Conservation (phyloP, 2,888 invertebrate species). For the Drosophila ustulata region DNA sequence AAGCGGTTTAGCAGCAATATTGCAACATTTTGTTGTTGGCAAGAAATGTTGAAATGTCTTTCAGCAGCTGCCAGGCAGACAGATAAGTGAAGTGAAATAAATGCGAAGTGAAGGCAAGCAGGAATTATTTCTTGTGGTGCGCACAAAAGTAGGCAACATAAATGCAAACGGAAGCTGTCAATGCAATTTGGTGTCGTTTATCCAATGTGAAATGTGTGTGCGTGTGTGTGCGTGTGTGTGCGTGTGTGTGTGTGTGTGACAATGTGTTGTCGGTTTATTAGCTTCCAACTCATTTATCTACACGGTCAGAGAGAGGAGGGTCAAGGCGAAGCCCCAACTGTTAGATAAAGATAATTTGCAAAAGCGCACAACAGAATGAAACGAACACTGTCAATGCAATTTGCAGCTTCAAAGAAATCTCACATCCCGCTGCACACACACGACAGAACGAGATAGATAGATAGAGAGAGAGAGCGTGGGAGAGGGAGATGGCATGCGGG, state of each 20-base stretch:
- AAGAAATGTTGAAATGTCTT: too few species aligned
- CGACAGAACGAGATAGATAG: background rate
- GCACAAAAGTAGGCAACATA: slow-evolving; percentile 35
- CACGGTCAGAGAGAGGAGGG: background rate
- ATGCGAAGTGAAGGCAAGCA: background rate
- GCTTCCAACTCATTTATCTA: background rate
- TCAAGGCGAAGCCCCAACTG: background rate
- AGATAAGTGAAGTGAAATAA: too few species aligned
- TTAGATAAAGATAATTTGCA: background rate
- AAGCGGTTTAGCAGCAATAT: too few species aligned
- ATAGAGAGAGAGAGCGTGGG: background rate
- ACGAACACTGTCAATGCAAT: slow-evolving; percentile 32
- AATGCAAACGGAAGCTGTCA: slow-evolving; percentile 8
- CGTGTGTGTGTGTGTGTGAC: too few species aligned
- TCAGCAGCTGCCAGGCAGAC: too few species aligned
- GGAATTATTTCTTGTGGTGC: background rate
- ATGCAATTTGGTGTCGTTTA: slow-evolving; percentile 3
- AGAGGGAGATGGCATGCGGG: background rate
- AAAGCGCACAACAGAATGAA: slow-evolving; percentile 17
- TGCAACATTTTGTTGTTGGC: too few species aligned
- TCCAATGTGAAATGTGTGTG: background rate
- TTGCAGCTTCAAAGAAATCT: slow-evolving; percentile 15
- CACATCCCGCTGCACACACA: background rate
- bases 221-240: too few species aligned
- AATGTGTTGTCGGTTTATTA: too few species aligned